Evolutionary conservation across 2,113 vertebrate genomes (phyloP).

Genomic region (Rattus norvegicus): GRCr8 NC_086026.1:60311001-60311500

Average conservation of each 20-base stretch:
- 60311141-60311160: neutral
- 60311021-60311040: neutral
- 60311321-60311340: neutral
- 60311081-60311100: conserved; percentile 33
- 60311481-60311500: conserved; percentile 22
- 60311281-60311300: neutral
- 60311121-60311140: neutral
- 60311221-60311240: neutral
- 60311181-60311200: conserved; percentile 26
- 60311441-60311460: conserved; percentile 15
- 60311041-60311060: neutral
- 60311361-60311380: neutral
- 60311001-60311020: neutral
- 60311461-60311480: conserved; percentile 20
- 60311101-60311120: neutral
- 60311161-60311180: neutral
- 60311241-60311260: neutral
- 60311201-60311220: conserved; percentile 3
- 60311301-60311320: conserved; percentile 1
- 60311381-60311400: neutral
- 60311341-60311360: conserved; percentile 17
- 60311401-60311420: neutral
- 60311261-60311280: neutral
- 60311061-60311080: conserved; percentile 1
- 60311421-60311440: neutral